Evolutionary conservation across 2,888 invertebrate species (phyloP), one percentile per base, ranked within the genome.

Genomic region (Hydroisotoma schaefferi): DNA sequence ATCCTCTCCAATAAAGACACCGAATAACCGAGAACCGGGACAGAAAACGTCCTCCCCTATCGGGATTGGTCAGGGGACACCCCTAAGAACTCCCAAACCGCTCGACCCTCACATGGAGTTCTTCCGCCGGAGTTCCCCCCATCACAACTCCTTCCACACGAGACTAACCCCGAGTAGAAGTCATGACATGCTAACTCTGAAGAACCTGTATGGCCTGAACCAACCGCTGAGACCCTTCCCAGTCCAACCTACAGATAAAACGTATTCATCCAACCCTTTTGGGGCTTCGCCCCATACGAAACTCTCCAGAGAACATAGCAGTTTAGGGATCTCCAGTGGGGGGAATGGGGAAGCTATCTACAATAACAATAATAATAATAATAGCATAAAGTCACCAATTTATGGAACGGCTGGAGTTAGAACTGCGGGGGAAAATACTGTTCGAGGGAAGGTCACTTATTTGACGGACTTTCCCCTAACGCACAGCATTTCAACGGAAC

Each of bases 361-460:
- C 22, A 23, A 28, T 46, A 18, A 40, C 10, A 26, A 26, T 26
- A 47, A 47, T 25, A 43, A 43, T 8, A 43, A 43, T 43, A 43
- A 43, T 43, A 20, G n/a, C 12, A 33, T 8, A 10, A 46, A 46
- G 8, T 8, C 22, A 12, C 43, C 25, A 28, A 38, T 46, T 5
- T 37, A 37, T 47, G 56, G 37, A 37, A 61, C 58, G 27, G 57
- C 57, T n/a, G 33, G 8, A 27, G 29, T 52, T 22, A 51, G 43
- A 25, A 57, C 54, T 55, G 54, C 59, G 10, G 60, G 65, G 33
- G 71, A 71, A 51, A 70, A 63, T 53, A 71, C 71, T 15, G 62
- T 70, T n/a, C 63, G 68, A 25, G 70, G 69, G 26, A 72, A 69
- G 57, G 69, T 70, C 53, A 72, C 72, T 4, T 72, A 72, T 49